Evolutionary conservation across 2,888 invertebrate species (phyloP).

Genomic region (Yponomeuta sedellus): DNA sequence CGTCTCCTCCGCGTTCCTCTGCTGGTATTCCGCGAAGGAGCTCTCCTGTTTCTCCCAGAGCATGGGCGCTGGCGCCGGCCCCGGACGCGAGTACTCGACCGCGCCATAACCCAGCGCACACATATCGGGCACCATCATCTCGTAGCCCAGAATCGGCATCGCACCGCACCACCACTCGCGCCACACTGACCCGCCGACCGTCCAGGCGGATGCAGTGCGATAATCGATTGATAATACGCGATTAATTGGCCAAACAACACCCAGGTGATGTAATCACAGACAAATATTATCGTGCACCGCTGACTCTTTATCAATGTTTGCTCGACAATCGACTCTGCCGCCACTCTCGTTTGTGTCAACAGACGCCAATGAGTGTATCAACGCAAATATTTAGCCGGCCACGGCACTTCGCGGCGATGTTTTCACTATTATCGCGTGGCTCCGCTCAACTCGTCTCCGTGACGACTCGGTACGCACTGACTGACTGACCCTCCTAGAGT

Average conservation of each 20-base stretch:
- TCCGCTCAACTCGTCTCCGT: constrained; percentile 26
- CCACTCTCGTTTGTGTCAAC: constrained; percentile 8
- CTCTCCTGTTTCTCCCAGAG: constrained; percentile 51
- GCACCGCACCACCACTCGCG: constrained; percentile 36
- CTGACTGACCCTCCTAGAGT: constrained; percentile 16
- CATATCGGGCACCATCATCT: constrained; percentile 53
- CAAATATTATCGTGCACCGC: constrained; percentile 20
- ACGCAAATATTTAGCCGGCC: constrained; percentile 35
- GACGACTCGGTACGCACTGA: constrained; percentile 45
- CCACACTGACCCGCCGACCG: neutral
- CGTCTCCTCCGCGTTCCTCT: neutral
- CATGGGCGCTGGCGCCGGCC: constrained; percentile 27
- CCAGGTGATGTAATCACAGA: constrained; percentile 46
- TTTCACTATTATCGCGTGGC: constrained; percentile 49
- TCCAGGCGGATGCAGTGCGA: neutral
- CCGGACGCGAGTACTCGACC: constrained; percentile 45
- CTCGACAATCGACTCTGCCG: constrained; percentile 11
- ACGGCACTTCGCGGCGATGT: constrained; percentile 45
- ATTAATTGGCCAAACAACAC: constrained; percentile 27
- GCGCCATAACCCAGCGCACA: constrained; percentile 48
- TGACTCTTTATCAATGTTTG: constrained; percentile 19
- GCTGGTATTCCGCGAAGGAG: neutral
- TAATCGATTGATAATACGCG: constrained; percentile 7
- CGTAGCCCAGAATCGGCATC: constrained; percentile 65
- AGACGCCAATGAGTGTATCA: constrained; percentile 25